phyloP scores from a whole-genome alignment of 2,888 invertebrate species.

The Drosophila pseudotalamancana region DNA sequence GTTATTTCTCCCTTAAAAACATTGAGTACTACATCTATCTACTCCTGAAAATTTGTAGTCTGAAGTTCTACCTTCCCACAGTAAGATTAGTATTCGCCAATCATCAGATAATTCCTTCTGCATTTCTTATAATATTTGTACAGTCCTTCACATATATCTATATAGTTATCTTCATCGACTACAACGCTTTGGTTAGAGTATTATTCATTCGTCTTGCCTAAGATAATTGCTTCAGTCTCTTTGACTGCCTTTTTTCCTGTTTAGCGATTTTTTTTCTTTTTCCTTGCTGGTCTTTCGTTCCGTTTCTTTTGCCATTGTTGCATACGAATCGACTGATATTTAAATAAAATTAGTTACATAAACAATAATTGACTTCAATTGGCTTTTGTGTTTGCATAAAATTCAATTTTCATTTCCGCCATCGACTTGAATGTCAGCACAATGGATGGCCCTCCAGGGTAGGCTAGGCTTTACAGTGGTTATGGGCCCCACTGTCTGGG shows the following conservation, averaged over 20 bases:
- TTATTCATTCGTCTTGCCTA: neutral
- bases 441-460: conserved; percentile 29
- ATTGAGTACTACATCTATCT: too few relatives aligned
- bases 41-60: too few relatives aligned
- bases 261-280: conserved; percentile 7
- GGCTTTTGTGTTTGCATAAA: conserved; percentile 76
- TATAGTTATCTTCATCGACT: too few relatives aligned
- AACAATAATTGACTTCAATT: conserved; percentile 80
- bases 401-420: conserved; percentile 74
- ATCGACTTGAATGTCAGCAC: conserved; percentile 49
- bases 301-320: conserved; percentile 7
- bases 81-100: too few relatives aligned
- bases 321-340: conserved; percentile 65
- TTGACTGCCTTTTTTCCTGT: neutral
- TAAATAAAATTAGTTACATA: conserved; percentile 79
- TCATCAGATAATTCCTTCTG: too few relatives aligned
- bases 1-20: too few relatives aligned
- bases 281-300: neutral
- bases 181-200: neutral
- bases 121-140: too few relatives aligned
- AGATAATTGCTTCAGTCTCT: too few relatives aligned
- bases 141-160: too few relatives aligned
- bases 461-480: neutral
- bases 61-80: too few relatives aligned
- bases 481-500: conserved; percentile 3